phyloP scores from a whole-genome alignment of 23 tunicate species.

The Clavelina lepadiformis region DNA sequence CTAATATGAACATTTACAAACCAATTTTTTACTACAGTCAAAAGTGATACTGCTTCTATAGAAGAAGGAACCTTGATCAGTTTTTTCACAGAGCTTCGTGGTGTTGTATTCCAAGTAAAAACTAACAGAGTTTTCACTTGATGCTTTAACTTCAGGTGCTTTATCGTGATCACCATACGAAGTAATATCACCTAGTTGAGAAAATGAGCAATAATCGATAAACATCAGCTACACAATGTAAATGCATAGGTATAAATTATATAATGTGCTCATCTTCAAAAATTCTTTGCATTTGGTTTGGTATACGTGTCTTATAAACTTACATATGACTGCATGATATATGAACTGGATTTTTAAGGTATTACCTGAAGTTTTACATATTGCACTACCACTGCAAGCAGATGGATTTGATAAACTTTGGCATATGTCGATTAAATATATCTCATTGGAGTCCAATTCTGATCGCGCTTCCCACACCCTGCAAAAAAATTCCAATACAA shows the following conservation, averaged over 20 bases:
- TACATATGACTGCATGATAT: no score
- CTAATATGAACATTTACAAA: slow-evolving; percentile 1
- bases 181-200: neutral
- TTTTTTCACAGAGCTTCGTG: slow-evolving; percentile 16
- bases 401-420: slow-evolving; percentile 1
- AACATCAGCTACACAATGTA: no score
- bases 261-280: no score
- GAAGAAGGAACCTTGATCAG: neutral
- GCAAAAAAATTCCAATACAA: neutral
- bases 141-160: slow-evolving; percentile 9
- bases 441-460: neutral
- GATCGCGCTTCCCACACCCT: neutral
- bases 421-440: slow-evolving; percentile 12
- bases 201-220: neutral
- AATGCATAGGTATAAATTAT: no score
- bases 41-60: slow-evolving; percentile 68
- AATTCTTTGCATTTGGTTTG: no score
- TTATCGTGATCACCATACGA: slow-evolving; percentile 24
- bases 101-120: slow-evolving; percentile 64
- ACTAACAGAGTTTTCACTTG: slow-evolving; percentile 15
- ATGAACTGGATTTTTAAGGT: no score
- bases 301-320: no score
- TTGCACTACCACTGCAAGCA: slow-evolving; percentile 14
- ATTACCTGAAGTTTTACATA: no score
- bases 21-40: slow-evolving; percentile 70